Evolutionary conservation across 1,140 invertebrate species (phyloP).

Genomic region (Aleiodes sp.): DNA sequence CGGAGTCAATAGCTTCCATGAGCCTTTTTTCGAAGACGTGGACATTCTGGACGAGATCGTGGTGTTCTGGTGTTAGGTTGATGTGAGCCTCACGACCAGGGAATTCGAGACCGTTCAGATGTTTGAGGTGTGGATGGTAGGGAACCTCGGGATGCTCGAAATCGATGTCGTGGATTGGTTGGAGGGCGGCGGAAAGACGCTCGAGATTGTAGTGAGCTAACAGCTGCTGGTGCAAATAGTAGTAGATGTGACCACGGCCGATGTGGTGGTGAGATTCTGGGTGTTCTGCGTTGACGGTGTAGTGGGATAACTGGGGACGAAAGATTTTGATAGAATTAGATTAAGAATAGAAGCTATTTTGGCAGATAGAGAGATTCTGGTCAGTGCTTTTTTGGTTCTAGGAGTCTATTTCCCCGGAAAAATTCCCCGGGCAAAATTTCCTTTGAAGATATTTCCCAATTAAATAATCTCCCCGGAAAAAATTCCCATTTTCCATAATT

Average conservation of each 20-base stretch:
- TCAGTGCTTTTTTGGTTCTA: too few species aligned
- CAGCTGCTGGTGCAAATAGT: conserved; percentile 67
- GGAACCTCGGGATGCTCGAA: conserved; percentile 67
- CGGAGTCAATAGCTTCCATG: conserved; percentile 72
- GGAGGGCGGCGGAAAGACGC: conserved; percentile 63
- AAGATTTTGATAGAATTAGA: too few species aligned
- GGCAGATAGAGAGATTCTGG: too few species aligned
- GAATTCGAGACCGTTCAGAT: conserved; percentile 72
- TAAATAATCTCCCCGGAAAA: too few species aligned
- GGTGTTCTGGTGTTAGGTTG: conserved; percentile 63
- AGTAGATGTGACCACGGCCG: conserved; percentile 59
- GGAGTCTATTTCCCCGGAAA: too few species aligned
- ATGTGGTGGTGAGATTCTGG: conserved; percentile 26
- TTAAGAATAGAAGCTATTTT: too few species aligned
- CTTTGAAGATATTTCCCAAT: too few species aligned
- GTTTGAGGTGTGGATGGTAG: conserved; percentile 71
- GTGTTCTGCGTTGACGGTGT: conserved; percentile 1
- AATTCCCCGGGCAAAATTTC: too few species aligned
- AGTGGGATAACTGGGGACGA: too few species aligned
- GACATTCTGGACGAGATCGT: conserved; percentile 61
- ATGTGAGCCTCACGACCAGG: conserved; percentile 70
- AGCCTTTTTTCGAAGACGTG: conserved; percentile 70
- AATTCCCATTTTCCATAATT: too few species aligned
- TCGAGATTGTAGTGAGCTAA: conserved; percentile 66
- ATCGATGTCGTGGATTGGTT: conserved; percentile 56